A percentile compares a stretch with the other conserved stretches of the same genome.
phyloP scores from a whole-genome alignment of 2,113 vertebrate species.

The Cathartes aura region DNA sequence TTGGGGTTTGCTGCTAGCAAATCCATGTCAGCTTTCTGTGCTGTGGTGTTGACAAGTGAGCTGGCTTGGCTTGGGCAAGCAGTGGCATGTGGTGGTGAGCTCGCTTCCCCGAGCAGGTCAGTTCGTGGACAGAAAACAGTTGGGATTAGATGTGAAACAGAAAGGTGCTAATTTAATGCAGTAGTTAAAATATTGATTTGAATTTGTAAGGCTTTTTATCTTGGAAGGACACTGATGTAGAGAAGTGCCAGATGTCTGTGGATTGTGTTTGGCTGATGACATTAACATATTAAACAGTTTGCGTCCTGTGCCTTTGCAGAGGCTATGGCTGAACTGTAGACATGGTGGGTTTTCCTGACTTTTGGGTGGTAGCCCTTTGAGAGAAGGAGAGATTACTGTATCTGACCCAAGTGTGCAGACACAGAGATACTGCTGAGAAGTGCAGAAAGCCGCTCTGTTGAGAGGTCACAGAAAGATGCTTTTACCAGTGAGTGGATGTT shows the following conservation, averaged over 20 bases:
- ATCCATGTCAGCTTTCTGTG: neutral
- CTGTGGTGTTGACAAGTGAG: neutral
- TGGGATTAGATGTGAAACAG: constrained; percentile 32
- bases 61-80: constrained; percentile 7
- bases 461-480: neutral
- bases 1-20: neutral
- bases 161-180: constrained; percentile 51
- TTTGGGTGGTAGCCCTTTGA: neutral
- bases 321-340: neutral
- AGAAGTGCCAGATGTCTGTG: constrained; percentile 36
- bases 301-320: neutral
- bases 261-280: neutral
- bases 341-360: neutral
- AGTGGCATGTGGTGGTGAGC: constrained; percentile 43
- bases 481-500: neutral
- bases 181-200: constrained; percentile 45
- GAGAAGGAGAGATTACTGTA: neutral
- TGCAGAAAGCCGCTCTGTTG: neutral
- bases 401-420: neutral
- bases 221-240: neutral
- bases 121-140: neutral
- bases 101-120: constrained; percentile 13
- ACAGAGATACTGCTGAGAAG: neutral
- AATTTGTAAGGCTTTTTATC: constrained; percentile 35
- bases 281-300: neutral